A percentile compares a stretch with the other conserved stretches of the same genome.
phyloP scores from a whole-genome alignment of 2,797 vertebrate genomes.

The Ambastaia sidthimunki region DNA sequence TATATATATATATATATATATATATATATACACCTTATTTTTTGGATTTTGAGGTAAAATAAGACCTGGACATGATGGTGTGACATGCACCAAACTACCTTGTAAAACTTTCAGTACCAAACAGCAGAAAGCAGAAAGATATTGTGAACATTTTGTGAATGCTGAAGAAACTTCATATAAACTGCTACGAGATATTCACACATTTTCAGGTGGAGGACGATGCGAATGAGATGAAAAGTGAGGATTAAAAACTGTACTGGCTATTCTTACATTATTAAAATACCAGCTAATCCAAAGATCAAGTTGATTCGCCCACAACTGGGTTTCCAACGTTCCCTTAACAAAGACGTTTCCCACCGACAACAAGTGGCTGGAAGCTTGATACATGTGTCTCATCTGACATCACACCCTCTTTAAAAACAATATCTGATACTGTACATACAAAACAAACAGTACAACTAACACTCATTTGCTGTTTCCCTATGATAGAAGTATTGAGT shows the following conservation, averaged over 20 bases:
- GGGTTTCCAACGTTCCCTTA: constrained; percentile 6
- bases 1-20: no score
- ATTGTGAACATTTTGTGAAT: background rate
- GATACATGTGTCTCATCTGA: constrained; percentile 6
- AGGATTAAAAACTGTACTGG: constrained; percentile 10
- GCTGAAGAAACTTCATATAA: background rate
- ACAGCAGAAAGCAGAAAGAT: no score
- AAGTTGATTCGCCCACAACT: background rate
- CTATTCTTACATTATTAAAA: constrained; percentile 23
- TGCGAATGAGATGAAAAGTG: background rate
- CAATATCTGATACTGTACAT: constrained; percentile 37
- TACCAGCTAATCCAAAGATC: background rate
- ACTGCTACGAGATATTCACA: background rate
- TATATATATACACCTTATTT: no score
- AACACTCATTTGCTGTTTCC: constrained; percentile 1
- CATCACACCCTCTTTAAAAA: constrained; percentile 19
- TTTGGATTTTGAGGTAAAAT: background rate
- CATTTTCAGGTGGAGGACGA: constrained; percentile 7
- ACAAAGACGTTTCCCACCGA: background rate
- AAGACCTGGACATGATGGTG: background rate
- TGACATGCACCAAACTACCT: background rate
- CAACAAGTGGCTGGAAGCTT: constrained; percentile 14
- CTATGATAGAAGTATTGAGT: constrained; percentile 15
- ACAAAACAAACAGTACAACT: constrained; percentile 15
- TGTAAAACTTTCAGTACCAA: no score